Evolutionary conservation across 2,888 invertebrate genomes (phyloP).

Genomic region (Geophilus truncorum): DNA sequence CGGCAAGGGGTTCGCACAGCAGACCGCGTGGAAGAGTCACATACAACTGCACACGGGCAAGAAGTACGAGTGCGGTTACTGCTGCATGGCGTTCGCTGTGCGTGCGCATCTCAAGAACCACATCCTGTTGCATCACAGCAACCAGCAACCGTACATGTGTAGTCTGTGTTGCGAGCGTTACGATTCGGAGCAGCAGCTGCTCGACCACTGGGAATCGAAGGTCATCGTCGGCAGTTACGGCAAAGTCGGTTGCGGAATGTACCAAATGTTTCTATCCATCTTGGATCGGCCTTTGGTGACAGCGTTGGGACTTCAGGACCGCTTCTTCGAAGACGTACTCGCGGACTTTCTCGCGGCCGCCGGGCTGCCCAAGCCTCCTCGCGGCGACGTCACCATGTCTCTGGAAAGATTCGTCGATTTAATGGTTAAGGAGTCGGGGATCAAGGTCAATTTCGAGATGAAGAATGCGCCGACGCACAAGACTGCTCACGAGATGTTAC

Average conservation of each 20-base stretch:
- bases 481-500: slow-evolving; percentile 20
- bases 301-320: slow-evolving; percentile 23
- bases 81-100: slow-evolving; percentile 33
- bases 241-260: slow-evolving; percentile 32
- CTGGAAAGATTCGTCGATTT: slow-evolving; percentile 28
- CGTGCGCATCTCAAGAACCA: slow-evolving; percentile 32
- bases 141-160: slow-evolving; percentile 27
- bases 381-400: background rate
- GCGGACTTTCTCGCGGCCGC: slow-evolving; percentile 18
- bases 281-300: slow-evolving; percentile 7
- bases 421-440: background rate
- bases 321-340: slow-evolving; percentile 26
- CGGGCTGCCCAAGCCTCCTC: background rate
- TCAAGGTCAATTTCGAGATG: slow-evolving; percentile 3
- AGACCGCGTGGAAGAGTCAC: slow-evolving; percentile 34
- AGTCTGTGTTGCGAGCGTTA: slow-evolving; percentile 23
- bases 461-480: background rate
- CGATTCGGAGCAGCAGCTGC: slow-evolving; percentile 20
- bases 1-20: slow-evolving; percentile 31
- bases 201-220: slow-evolving; percentile 23
- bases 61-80: slow-evolving; percentile 32
- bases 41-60: slow-evolving; percentile 33
- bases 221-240: slow-evolving; percentile 4
- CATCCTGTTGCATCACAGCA: slow-evolving; percentile 28
- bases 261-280: slow-evolving; percentile 17